Base-by-base conservation (phyloP, 2,797 vertebrate species). In the Clarias fuscus region DNA sequence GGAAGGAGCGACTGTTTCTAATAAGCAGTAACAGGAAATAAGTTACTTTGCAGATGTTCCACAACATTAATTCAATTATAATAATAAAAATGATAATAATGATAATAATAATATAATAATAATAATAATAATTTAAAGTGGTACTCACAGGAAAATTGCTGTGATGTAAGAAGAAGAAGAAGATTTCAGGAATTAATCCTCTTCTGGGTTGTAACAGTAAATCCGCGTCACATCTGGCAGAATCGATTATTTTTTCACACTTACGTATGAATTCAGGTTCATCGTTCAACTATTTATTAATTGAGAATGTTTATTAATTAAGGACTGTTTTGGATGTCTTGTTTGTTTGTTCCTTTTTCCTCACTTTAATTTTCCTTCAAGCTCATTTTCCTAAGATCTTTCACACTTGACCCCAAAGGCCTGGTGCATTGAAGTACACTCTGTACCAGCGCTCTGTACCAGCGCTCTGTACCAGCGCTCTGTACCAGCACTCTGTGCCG, bases 291-390 rank as follows among this genome's bases (percentile, higher is more conserved):
- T 17, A 14, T n/a, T 27, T n/a, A 18, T 80, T 30, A 17, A 56
- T 30, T 59, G 24, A 11, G 27, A 78, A 14, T 79, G n/a, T n/a
- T 64, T 37, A 37, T 37, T 56, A 14, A 14, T 27, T 30, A 13
- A 56, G 53, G 53, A 33, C 56, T 37, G 27, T 0, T 14, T 14
- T 11, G 0, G 75, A 33, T 59, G 8, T 61, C n/a, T 76, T 10
- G 33, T 48, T 48, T 6, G 37, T 65, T 30, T 76, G 75, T 59
- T 17, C 27, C 56, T 77, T 85, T 84, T 70, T n/a, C 13, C 48
- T 86, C 71, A 59, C 10, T 64, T 56, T 65, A n/a, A 53, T 73
- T 79, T 62, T 53, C 13, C 85, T 4, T 6, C 17, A 79, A 68
- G 37, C 15, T 81, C 4, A 33, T 83, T 84, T 40, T 65, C 48